Evolutionary conservation across 2,797 vertebrate species (phyloP).

Genomic region (Acanthopagrus latus): DNA sequence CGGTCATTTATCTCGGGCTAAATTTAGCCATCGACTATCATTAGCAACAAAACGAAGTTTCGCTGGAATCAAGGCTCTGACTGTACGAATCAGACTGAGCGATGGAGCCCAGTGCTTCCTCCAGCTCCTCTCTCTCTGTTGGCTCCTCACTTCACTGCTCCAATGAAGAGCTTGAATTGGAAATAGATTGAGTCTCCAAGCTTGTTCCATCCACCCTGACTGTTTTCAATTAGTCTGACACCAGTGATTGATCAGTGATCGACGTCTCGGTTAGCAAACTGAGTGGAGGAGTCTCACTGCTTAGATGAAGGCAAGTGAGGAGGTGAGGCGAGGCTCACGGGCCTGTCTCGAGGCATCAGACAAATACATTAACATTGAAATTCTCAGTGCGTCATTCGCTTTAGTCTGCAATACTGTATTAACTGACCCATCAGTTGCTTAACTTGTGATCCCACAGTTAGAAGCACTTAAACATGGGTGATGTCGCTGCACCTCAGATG

Average conservation of each 20-base stretch:
- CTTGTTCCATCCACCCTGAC: background rate
- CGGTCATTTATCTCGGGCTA: conserved; percentile 14
- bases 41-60: conserved; percentile 27
- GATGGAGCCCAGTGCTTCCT: background rate
- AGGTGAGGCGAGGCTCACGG: conserved; percentile 2
- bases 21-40: conserved; percentile 21
- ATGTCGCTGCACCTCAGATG: background rate
- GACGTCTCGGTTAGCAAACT: conserved; percentile 23
- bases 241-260: conserved; percentile 41
- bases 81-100: background rate
- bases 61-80: background rate
- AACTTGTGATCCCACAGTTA: background rate
- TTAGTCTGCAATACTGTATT: conserved; percentile 5
- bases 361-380: conserved; percentile 31
- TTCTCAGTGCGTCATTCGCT: conserved; percentile 7
- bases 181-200: background rate
- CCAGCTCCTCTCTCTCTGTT: background rate
- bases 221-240: conserved; percentile 31
- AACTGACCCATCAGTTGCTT: background rate
- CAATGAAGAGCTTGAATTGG: background rate
- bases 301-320: conserved; percentile 29
- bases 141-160: background rate
- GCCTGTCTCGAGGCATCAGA: conserved; percentile 17
- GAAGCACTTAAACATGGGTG: background rate
- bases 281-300: conserved; percentile 24